Conservation (phyloP, 2,888 invertebrate genomes). For the Congeria kusceri region DNA sequence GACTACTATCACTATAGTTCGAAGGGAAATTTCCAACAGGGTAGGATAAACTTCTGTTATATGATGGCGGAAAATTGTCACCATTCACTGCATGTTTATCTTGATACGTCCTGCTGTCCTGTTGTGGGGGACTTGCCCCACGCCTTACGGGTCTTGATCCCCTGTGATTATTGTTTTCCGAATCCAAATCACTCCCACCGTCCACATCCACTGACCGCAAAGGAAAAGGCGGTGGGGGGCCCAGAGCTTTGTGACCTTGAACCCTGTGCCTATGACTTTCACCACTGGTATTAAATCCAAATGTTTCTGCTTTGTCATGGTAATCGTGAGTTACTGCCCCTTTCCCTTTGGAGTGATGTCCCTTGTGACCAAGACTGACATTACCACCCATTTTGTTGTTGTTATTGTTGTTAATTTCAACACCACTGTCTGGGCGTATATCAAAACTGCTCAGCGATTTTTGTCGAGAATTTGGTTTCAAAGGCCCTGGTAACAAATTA, state of each 20-base stretch:
- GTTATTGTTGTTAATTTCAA: slow-evolving; percentile 43
- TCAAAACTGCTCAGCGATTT: background rate
- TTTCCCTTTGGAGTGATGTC: slow-evolving; percentile 14
- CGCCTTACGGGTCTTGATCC: no score
- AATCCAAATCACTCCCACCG: no score
- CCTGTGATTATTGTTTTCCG: no score
- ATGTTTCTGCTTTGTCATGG: background rate
- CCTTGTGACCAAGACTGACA: slow-evolving; percentile 24
- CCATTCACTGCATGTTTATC: no score
- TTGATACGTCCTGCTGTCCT: no score
- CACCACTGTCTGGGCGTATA: slow-evolving; percentile 11
- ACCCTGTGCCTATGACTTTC: background rate
- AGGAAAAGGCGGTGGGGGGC: background rate
- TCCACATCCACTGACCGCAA: no score
- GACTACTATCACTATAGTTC: no score
- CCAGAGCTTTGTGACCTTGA: background rate
- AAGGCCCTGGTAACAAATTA: background rate
- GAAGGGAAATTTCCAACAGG: no score
- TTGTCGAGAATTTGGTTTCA: background rate
- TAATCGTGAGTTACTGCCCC: background rate
- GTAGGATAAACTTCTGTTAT: no score
- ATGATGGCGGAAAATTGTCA: no score
- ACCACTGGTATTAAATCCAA: background rate
- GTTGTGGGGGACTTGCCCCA: no score
- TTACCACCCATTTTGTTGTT: slow-evolving; percentile 40